phyloP scores from a whole-genome alignment of 2,113 vertebrate genomes.

The Macaca nemestrina region DNA sequence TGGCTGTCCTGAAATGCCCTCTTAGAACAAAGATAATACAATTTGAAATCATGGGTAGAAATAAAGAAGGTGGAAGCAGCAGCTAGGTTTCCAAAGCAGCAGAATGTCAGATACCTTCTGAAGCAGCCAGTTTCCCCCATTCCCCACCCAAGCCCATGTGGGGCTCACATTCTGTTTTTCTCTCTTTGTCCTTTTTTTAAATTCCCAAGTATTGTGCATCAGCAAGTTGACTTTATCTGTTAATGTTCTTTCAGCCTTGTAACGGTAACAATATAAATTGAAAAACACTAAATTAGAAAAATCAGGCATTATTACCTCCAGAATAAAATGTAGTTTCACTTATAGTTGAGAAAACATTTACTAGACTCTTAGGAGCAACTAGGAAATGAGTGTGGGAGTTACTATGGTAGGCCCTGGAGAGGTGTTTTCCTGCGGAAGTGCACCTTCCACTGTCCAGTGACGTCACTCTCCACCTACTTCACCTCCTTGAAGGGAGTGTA shows the following conservation, averaged over 20 bases:
- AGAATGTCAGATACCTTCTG: background rate
- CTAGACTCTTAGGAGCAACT: background rate
- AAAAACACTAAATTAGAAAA: background rate
- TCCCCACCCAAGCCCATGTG: rapidly evolving
- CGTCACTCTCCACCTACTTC: background rate
- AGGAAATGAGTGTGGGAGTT: background rate
- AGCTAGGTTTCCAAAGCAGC: background rate
- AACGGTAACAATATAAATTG: background rate
- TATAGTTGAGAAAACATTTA: background rate
- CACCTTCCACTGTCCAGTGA: no score
- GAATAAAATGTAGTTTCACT: background rate
- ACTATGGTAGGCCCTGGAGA: background rate
- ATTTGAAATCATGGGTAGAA: background rate
- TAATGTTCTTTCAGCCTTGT: background rate
- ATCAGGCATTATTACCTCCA: background rate
- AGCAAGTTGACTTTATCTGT: background rate
- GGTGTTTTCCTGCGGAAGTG: background rate
- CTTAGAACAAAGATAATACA: background rate
- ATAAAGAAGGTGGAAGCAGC: background rate
- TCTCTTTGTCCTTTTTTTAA: background rate
- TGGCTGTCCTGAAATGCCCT: background rate
- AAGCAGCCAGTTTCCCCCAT: background rate
- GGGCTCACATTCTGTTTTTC: background rate
- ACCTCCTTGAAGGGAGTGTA: background rate
- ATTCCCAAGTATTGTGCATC: background rate